Base-by-base conservation (phyloP, 2,888 invertebrate species). In the Anthoptus insignis region DNA sequence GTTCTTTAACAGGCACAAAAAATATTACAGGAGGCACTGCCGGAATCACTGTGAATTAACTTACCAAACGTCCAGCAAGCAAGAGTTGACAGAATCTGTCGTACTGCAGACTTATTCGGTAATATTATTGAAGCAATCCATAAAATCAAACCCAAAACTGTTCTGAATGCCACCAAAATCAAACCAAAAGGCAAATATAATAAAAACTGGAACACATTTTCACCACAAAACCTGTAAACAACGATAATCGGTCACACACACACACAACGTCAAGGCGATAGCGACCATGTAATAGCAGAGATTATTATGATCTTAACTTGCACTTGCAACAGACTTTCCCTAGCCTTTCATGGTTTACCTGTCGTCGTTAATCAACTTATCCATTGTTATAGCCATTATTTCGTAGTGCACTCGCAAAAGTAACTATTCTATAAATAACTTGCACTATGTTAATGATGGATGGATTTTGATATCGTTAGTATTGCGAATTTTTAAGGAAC, bases 41-140 rank as follows among this genome's bases (percentile, higher is more conserved):
- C n/a, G n/a, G n/a, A n/a, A n/a, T n/a, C n/a, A n/a, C n/a, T n/a
- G n/a, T n/a, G n/a, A n/a, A n/a, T n/a, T n/a, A 0, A 65, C 85
- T 87, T 88, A 85, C 95, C 95, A 81, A 95, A 94, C 6, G 94
- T 92, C 84, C 94, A 89, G 73, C 94, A 94, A 16, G 95, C 93
- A n/a, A 95, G 77, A 29, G 94, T 94, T 14, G 94, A 93, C 50
- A 95, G 78, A 77, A 95, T 80, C 74, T 94, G 94, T 68, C 94
- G 87, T 16, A 94, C 84, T 11, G 93, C 88, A 54, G 93, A 93
- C 73, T 94, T 93, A 76, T 95, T 94, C 34, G 95, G 94, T 71
- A 95, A 84, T 74, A 94, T 84, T 73, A 94, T 94, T 58, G 94
- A 94, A 34, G 94, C 89, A 60, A 95, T 81, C 88, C 95, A 93